Conservation (phyloP, 2,797 vertebrate genomes). For the Hozukius guyotensis region DNA sequence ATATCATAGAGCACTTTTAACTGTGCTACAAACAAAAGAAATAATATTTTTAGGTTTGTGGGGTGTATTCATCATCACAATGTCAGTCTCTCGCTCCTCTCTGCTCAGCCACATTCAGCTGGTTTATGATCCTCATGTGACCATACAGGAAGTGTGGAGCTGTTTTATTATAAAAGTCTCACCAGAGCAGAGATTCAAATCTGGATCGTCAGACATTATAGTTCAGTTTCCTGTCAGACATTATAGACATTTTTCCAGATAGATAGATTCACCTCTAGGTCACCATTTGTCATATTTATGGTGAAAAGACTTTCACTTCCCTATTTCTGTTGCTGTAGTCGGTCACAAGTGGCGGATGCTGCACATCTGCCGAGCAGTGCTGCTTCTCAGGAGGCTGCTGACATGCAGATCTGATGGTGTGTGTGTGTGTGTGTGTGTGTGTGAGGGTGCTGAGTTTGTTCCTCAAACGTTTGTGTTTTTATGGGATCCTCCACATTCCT, state of each 20-base stretch:
- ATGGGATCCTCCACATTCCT: conserved; percentile 72
- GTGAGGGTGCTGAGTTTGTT: conserved; percentile 48
- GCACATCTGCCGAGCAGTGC: conserved; percentile 49
- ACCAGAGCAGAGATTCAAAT: not conserved
- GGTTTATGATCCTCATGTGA: conserved; percentile 62
- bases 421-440: conserved; percentile 40
- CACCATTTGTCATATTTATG: not conserved
- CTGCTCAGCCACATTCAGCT: conserved; percentile 13
- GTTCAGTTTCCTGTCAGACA: conserved; percentile 12
- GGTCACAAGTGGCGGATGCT: conserved; percentile 51
- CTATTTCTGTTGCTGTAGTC: conserved; percentile 18
- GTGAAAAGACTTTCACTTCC: conserved; percentile 74
- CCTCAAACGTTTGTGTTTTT: conserved; percentile 74
- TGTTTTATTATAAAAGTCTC: conserved; percentile 3
- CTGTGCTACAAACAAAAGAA: not conserved
- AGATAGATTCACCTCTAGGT: not conserved
- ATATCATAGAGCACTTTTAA: not conserved
- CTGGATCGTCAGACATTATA: not conserved
- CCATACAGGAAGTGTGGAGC: conserved; percentile 61
- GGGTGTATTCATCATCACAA: not conserved
- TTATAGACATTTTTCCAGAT: not conserved
- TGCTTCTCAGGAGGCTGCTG: conserved; percentile 60
- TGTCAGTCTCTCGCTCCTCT: not conserved
- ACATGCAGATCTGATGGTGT: conserved; percentile 42
- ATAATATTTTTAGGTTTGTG: not conserved